Conservation (phyloP, 2,797 vertebrate species). For the Varecia variegata region DNA sequence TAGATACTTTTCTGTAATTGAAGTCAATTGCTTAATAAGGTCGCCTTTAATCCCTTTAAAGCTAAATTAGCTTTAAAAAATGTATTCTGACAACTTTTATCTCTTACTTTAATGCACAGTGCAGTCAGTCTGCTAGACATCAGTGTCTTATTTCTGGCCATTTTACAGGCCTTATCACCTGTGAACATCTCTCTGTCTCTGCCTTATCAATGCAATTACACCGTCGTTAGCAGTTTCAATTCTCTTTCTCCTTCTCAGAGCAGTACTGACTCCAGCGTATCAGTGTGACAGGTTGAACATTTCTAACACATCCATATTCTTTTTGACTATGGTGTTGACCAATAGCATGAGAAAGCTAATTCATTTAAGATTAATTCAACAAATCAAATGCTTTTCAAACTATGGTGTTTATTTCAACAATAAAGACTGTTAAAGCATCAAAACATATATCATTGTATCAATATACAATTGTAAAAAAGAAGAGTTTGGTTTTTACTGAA, state of each 20-base stretch:
- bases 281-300: constrained; percentile 73
- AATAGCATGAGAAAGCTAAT: background rate
- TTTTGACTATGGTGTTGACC: background rate
- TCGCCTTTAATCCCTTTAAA: constrained; percentile 34
- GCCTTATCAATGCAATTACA: constrained; percentile 77
- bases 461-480: background rate
- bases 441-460: background rate
- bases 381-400: background rate
- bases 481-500: background rate
- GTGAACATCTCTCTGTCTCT: constrained; percentile 82
- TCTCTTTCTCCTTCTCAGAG: constrained; percentile 74
- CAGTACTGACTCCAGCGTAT: constrained; percentile 53
- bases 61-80: constrained; percentile 50
- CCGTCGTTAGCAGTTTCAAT: constrained; percentile 78
- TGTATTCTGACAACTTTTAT: constrained; percentile 61
- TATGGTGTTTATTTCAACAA: background rate
- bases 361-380: background rate
- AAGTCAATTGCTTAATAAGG: constrained; percentile 48
- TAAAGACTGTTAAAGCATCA: background rate
- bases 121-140: constrained; percentile 65
- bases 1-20: background rate
- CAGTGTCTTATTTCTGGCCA: constrained; percentile 74
- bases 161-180: constrained; percentile 76
- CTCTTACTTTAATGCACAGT: constrained; percentile 68
- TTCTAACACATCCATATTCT: constrained; percentile 53